Percentiles rank a stretch among this genome's conserved stretches.
Conservation (phyloP, 2,888 invertebrate genomes). For the Oegoconia quadripuncta region DNA sequence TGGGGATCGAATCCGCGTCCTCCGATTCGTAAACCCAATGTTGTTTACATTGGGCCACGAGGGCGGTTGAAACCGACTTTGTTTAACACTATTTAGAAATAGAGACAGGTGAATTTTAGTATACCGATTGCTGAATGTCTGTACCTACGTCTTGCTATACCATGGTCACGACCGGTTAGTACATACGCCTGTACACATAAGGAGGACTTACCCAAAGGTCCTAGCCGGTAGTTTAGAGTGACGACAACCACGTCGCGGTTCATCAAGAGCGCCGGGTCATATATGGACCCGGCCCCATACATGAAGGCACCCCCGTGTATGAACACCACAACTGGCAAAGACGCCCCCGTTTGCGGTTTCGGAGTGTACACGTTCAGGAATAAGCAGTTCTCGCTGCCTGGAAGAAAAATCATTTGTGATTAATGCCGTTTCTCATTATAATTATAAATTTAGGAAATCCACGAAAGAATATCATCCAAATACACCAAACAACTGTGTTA, state of each 20-base stretch:
- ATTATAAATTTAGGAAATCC: background rate
- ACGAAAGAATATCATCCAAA: background rate
- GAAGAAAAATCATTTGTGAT: background rate
- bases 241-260: conserved; percentile 82
- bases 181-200: background rate
- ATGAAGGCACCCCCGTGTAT: conserved; percentile 86
- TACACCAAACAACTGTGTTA: too few species aligned
- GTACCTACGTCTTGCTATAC: too few species aligned
- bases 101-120: too few species aligned
- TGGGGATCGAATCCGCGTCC: too few species aligned
- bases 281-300: conserved; percentile 78
- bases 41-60: too few species aligned
- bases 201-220: conserved; percentile 79
- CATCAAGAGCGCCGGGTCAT: conserved; percentile 80
- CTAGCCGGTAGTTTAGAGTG: conserved; percentile 85
- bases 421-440: background rate
- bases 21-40: too few species aligned
- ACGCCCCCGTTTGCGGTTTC: conserved; percentile 45
- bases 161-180: too few species aligned
- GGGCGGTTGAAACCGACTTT: too few species aligned
- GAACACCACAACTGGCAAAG: conserved; percentile 81
- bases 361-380: conserved; percentile 82
- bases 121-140: too few species aligned
- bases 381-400: conserved; percentile 84
- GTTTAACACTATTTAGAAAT: too few species aligned